Percentiles rank a stretch among this genome's conserved stretches.
These are phyloP conservation scores for Fabriciana adippe DNA, from an alignment of 2,888 invertebrate species.

Conservation along the genomic window DNA sequence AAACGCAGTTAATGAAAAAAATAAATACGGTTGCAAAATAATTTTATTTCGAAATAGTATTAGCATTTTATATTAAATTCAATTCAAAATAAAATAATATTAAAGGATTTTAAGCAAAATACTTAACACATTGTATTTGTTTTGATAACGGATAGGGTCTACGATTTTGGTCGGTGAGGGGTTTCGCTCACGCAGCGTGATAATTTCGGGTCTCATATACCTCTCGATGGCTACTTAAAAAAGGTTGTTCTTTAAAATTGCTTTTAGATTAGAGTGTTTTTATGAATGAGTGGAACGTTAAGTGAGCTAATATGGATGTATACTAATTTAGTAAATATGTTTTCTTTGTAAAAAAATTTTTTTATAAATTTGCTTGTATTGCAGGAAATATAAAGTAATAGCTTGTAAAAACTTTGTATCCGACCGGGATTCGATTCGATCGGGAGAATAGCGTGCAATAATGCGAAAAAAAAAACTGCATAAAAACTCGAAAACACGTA, in stretches of 20 bases:
- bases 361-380: too few relatives aligned
- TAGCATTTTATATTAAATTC: not conserved
- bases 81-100: constrained; percentile 1
- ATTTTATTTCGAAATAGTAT: too few relatives aligned
- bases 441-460: too few relatives aligned
- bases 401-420: too few relatives aligned
- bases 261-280: constrained; percentile 16
- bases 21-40: too few relatives aligned
- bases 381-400: too few relatives aligned
- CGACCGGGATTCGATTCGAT: too few relatives aligned
- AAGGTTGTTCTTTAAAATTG: constrained; percentile 22
- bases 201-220: constrained; percentile 9
- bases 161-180: constrained; percentile 6
- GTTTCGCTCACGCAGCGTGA: constrained; percentile 20
- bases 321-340: not conserved
- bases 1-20: too few relatives aligned
- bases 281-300: constrained; percentile 12
- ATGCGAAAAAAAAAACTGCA: too few relatives aligned
- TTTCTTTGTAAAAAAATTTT: too few relatives aligned
- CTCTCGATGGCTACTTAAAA: constrained; percentile 21
- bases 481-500: too few relatives aligned
- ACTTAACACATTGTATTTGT: constrained; percentile 1
- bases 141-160: constrained; percentile 8
- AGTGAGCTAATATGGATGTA: constrained; percentile 4
- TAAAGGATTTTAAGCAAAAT: not conserved